Conservation (phyloP, 2,797 vertebrate genomes). For the Aplochiton taeniatus region DNA sequence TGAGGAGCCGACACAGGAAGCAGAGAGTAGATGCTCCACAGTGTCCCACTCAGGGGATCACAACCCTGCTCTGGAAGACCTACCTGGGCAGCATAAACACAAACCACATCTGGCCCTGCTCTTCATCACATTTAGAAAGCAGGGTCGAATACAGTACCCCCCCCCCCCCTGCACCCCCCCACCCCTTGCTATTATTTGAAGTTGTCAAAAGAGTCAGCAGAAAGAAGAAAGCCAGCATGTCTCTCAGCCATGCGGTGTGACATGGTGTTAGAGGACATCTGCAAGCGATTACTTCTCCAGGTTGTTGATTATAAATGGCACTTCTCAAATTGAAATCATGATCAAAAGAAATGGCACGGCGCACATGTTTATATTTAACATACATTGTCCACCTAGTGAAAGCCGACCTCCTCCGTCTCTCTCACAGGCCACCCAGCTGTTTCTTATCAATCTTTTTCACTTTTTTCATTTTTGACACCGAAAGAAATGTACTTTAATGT, state of each 20-base stretch:
- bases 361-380: conserved; percentile 63
- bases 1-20: conserved; percentile 59
- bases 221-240: conserved; percentile 26
- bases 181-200: conserved; percentile 44
- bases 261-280: conserved; percentile 55
- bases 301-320: conserved; percentile 57
- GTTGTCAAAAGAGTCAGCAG: conserved; percentile 36
- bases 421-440: conserved; percentile 60
- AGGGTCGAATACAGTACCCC: background rate
- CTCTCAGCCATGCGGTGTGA: conserved; percentile 20
- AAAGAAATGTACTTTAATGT: conserved; percentile 48
- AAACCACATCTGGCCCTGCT: conserved; percentile 50
- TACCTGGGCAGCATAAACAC: conserved; percentile 56
- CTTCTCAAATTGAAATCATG: conserved; percentile 49
- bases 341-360: conserved; percentile 56
- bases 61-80: conserved; percentile 46
- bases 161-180: no score
- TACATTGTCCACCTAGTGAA: conserved; percentile 40
- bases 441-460: conserved; percentile 58
- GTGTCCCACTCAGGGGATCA: conserved; percentile 57
- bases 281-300: conserved; percentile 51
- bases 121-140: conserved; percentile 26
- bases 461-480: conserved; percentile 53
- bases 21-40: conserved; percentile 62
- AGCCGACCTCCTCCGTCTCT: conserved; percentile 29